These are phyloP conservation scores for Ariopsis seemanni DNA, from an alignment of 2,113 vertebrate species.

Conservation along the genomic window DNA sequence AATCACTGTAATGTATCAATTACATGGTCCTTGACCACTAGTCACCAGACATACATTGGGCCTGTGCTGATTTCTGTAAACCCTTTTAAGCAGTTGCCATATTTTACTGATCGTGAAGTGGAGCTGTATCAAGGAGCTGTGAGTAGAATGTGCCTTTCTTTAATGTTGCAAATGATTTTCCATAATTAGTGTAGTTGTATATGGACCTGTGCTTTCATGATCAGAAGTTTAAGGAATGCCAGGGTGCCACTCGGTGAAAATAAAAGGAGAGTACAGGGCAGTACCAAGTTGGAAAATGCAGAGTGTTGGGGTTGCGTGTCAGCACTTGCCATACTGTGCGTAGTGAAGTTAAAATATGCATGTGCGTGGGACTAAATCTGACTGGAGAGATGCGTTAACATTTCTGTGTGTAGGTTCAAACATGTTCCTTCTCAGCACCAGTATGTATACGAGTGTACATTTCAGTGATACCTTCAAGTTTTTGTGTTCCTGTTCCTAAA, in stretches of 20 bases:
- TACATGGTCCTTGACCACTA: constrained; percentile 56
- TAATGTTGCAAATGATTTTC: neutral
- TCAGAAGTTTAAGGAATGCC: neutral
- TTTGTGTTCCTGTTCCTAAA: neutral
- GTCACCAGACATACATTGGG: constrained; percentile 79
- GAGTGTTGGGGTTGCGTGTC: constrained; percentile 35
- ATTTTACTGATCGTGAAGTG: constrained; percentile 79
- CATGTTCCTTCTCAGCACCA: neutral
- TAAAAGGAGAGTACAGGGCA: constrained; percentile 13
- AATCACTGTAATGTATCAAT: neutral
- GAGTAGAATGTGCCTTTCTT: constrained; percentile 51
- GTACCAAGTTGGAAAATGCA: neutral
- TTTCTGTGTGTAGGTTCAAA: neutral
- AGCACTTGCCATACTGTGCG: constrained; percentile 18
- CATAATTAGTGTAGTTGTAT: neutral
- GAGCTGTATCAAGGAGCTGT: constrained; percentile 84
- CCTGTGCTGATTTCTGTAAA: constrained; percentile 82
- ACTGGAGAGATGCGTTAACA: neutral
- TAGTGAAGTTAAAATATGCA: constrained; percentile 8
- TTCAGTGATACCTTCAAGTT: neutral
- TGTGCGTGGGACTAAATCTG: neutral
- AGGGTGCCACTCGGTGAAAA: neutral
- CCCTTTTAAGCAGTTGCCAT: constrained; percentile 81
- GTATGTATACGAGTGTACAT: neutral
- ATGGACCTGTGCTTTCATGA: neutral